Evolutionary conservation across 2,113 vertebrate genomes (phyloP), one percentile per base, ranked within the genome.

Genomic region (Aleadryas rufinucha): DNA sequence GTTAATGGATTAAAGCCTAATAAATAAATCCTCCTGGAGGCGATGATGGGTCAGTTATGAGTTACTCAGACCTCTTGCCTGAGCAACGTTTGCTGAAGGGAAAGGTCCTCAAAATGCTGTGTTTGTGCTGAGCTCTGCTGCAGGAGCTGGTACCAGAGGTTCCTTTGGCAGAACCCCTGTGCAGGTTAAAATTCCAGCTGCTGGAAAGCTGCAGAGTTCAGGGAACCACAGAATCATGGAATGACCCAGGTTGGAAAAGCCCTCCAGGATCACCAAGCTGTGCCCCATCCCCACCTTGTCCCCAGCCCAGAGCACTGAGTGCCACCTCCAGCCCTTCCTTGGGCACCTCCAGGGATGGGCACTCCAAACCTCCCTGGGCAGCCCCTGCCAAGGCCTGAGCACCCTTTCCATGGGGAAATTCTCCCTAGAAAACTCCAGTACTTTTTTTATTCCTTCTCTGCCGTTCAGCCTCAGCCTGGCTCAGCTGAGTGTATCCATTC

Each of bases 1-100:
- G 63, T 49, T 77, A 61, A 89, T 35, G 71, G 59, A 88, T 74
- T 84, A 61, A 80, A 91, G 64, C 26, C 76, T 56, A 90, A 83
- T 57, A 87, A 95, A 61, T 79, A 75, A 75, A 16, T 50, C 63
- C 52, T 81, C 13, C 61, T 20, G 44, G 68, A 84, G 76, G 61
- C 0, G 5, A 28, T 70, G 57, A 84, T 75, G 66, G 24, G 89
- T 69, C 72, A 86, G 31, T 28, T 47, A 6, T 18, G 52, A 85
- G 18, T n/a, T 59, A 7, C 33, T 75, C 54, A 33, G 74, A 47
- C 11, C 26, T 84, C 42, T 35, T 20, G 10, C 24, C 28, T 63
- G 53, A 89, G 54, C 54, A 94, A 39, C 2, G 2, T 56, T 76
- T 60, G 53, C 64, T 78, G 69, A 39, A 81, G 35, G 23, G 56